phyloP scores from a whole-genome alignment of 1,140 invertebrate species.

The Cyrtorhinus lividipennis region DNA sequence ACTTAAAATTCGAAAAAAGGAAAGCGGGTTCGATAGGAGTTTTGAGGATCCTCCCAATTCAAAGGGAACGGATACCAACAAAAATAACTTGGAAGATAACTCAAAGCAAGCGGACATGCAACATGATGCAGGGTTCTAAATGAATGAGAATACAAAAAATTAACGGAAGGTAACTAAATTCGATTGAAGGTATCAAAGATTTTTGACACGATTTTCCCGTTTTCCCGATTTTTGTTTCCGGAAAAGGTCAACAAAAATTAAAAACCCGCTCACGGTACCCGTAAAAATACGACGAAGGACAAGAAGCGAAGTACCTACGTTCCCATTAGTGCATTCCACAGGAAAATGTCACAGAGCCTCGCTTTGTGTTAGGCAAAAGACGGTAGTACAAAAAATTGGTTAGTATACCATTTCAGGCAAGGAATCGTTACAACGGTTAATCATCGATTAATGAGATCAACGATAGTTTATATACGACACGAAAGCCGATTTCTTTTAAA shows the following conservation, averaged over 20 bases:
- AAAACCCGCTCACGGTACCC: background rate
- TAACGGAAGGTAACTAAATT: too few relatives aligned
- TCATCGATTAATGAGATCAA: too few relatives aligned
- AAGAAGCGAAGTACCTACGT: constrained; percentile 1
- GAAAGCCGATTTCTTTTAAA: background rate
- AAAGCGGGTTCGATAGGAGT: too few relatives aligned
- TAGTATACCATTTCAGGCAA: background rate
- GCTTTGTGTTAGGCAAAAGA: constrained; percentile 21
- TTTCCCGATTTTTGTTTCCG: background rate
- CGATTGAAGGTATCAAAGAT: too few relatives aligned
- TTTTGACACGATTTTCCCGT: too few relatives aligned
- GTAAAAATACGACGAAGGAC: constrained; percentile 11
- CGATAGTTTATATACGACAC: too few relatives aligned
- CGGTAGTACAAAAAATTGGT: background rate
- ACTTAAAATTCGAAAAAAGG: background rate
- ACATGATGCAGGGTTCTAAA: constrained; percentile 6
- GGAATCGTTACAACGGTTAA: too few relatives aligned
- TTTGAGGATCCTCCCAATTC: background rate
- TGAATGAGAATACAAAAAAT: background rate
- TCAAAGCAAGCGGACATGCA: background rate
- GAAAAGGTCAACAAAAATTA: background rate
- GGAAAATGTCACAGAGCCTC: constrained; percentile 45
- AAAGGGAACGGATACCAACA: background rate
- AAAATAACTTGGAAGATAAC: background rate
- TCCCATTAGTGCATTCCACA: constrained; percentile 27